Base-by-base conservation (phyloP, 2,113 vertebrate species). In the Tyrannus savana region DNA sequence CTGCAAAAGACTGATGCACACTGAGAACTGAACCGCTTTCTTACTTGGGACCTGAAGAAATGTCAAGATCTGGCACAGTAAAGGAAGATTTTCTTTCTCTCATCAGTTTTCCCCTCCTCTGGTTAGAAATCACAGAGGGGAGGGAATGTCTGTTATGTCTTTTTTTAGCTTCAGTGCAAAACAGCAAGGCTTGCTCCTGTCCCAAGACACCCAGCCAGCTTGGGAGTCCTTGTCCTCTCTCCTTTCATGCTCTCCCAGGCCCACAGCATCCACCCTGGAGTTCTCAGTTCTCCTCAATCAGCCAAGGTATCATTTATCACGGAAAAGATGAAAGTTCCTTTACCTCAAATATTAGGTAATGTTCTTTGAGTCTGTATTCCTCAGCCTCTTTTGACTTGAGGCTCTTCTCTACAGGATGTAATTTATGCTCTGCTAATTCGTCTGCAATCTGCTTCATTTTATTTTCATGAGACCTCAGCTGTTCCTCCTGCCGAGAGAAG, bases 311-410 rank as follows among this genome's bases (percentile, higher is more conserved):
- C 73, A 93, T 94, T 93, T 87, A 83, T 92, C 84, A 93, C n/a
- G 67, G 55, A 75, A 89, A 91, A 94, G 71, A 92, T 69, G 72
- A 75, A 95, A 91, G 50, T 81, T 88, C 63, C 33, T 98, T 97
- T 97, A 99, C 99, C 99, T 99, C 99, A 25, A 99, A 99, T 22
- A 97, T 99, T 97, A 99, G 98, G 98, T 99, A 99, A 97, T 99
- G 99, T 97, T 99, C 99, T 98, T 99, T 99, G 90, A 99, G 98
- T 82, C 98, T 98, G 97, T 98, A 98, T 96, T 99, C 99, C 97
- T 99, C 99, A 33, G 98, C 98, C 94, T 99, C 99, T 95, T 99
- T 98, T 96, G 98, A 99, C 96, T 99, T 99, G 89, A 98, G 97
- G 87, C 98, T 98, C 87, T 98, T 98, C 75, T 98, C 98, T 56